phyloP scores from a whole-genome alignment of 2,888 invertebrate species.

The Troides oblongomaculatus region DNA sequence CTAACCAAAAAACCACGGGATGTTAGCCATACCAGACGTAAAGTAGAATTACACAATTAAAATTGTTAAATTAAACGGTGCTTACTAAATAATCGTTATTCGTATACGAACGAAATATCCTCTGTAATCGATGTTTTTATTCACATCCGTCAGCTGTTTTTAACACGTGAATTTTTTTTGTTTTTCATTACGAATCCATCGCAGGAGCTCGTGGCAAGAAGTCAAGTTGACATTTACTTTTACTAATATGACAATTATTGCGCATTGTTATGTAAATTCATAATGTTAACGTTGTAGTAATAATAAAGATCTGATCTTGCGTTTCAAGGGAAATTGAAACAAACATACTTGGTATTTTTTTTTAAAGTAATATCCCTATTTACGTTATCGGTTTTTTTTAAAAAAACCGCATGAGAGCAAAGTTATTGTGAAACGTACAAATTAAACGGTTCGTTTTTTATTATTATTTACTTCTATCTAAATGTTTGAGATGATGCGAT shows the following conservation, averaged over 20 bases:
- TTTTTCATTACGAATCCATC: constrained; percentile 7
- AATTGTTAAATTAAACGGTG: constrained; percentile 6
- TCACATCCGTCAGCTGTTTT: background rate
- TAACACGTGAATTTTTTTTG: background rate
- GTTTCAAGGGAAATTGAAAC: background rate
- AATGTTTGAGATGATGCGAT: too few relatives aligned
- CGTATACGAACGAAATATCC: constrained; percentile 5
- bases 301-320: constrained; percentile 1
- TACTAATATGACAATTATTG: constrained; percentile 17
- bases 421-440: too few relatives aligned
- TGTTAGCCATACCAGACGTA: background rate
- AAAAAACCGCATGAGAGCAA: background rate
- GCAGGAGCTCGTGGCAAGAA: constrained; percentile 3
- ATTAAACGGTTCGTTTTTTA: too few relatives aligned
- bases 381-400: too few relatives aligned
- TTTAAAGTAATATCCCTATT: background rate
- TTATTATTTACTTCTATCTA: too few relatives aligned
- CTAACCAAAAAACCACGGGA: background rate
- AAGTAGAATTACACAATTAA: constrained; percentile 21
- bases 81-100: background rate
- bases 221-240: constrained; percentile 12
- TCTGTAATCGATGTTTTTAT: constrained; percentile 7
- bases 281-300: constrained; percentile 22
- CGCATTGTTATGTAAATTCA: constrained; percentile 14
- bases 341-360: background rate